Evolutionary conservation across 2,888 invertebrate species (phyloP), one percentile per base, ranked within the genome.

Genomic region (Epiperipatus broadwayi): DNA sequence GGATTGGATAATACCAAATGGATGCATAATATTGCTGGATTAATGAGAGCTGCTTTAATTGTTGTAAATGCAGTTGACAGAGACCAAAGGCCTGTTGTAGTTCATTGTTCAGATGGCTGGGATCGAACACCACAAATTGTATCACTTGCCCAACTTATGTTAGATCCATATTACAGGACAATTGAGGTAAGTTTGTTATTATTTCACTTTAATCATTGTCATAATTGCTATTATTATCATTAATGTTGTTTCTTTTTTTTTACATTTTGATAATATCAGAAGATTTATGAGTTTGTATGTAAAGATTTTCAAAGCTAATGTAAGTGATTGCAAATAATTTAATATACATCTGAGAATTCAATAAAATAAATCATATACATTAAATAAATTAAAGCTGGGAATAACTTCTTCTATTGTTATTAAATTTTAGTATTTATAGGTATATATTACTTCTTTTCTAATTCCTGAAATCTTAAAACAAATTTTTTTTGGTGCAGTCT

Each of bases 21-120:
- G 93, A 67, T 87, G 47, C 77, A 79, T 51, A 78, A 89, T 64
- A 73, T 89, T 64, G 75, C 80, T 12, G 78, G 78, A 15, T 67
- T 91, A 41, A 60, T 84, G 51, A 73, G 77, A 44, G 78, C 85
- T 5, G 77, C 87, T 15, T 68, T 73, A 48, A 73, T 75, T 5
- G 77, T 83, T 22, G 78, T 77, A 4, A 73, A 53, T 41, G 55
- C 58, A 16, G 52, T 85, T 42, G 76, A 78, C 49, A 68, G 70
- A 36, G 78, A 80, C 42, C 78, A 73, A 14, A 70, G 84, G 35
- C 85, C 91, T 5, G 93, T 89, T 39, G 66, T 97, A 43, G 89
- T 97, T 7, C 95, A 95, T 61, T 95, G 95, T 61, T 89, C 89
- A 2, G 95, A 95, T 64, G 95, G 95, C 33, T 95, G 95, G 95